These are phyloP conservation scores for Pseudocheirus occidentalis DNA, from an alignment of 2,797 vertebrate genomes.

Conservation along the genomic window DNA sequence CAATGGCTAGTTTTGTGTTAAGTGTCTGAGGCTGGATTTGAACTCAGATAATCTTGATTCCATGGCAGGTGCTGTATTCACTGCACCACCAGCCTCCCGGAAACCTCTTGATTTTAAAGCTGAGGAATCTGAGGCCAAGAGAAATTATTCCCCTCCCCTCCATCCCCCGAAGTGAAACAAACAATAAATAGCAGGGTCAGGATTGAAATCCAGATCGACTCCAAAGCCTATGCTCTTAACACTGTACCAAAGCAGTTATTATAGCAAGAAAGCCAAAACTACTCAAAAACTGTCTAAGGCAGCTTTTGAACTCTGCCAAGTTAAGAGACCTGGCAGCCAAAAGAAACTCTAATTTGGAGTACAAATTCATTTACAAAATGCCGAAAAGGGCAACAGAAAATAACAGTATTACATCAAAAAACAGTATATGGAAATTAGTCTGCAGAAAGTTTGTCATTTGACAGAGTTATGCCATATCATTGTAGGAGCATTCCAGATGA, in stretches of 20 bases:
- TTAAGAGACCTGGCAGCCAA: not conserved
- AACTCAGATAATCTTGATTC: no score
- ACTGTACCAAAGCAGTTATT: not conserved
- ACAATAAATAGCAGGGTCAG: not conserved
- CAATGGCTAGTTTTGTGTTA: no score
- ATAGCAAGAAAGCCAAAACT: not conserved
- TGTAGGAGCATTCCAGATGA: not conserved
- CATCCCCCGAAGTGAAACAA: not conserved
- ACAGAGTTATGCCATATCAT: not conserved
- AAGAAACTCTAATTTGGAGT: not conserved
- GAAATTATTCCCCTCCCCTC: not conserved
- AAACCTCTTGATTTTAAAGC: not conserved
- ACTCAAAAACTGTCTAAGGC: not conserved
- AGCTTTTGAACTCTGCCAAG: not conserved
- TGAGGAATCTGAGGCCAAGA: not conserved
- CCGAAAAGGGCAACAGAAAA: not conserved
- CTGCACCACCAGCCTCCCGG: no score
- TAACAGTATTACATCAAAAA: not conserved
- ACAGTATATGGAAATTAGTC: not conserved
- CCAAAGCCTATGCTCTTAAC: not conserved
- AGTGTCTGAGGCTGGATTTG: no score
- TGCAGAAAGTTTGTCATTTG: not conserved
- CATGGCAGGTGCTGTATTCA: no score
- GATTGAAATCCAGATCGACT: not conserved
- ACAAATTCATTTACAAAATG: not conserved